Conservation (phyloP, 2,113 vertebrate species). For the Recurvirostra avosetta region DNA sequence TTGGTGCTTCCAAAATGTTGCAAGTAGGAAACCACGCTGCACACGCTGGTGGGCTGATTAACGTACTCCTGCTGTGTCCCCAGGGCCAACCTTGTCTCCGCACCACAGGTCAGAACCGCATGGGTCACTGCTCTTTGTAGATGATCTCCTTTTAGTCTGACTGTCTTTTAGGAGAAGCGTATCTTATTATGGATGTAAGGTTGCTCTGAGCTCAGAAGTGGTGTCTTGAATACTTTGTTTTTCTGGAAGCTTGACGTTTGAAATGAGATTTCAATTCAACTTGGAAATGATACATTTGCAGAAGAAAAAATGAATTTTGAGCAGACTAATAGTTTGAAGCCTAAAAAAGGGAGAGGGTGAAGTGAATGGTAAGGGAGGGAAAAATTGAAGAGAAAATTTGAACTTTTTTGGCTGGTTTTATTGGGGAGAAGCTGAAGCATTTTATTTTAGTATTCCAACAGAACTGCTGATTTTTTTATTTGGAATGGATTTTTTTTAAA, state of each 20-base stretch:
- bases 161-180: not conserved
- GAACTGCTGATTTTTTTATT: not conserved
- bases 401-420: not conserved
- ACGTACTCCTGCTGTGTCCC: rapidly evolving
- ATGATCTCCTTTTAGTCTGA: not conserved
- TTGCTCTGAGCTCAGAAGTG: not conserved
- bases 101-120: rapidly evolving
- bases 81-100: not conserved
- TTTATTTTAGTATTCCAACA: not conserved
- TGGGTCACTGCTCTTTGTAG: not conserved
- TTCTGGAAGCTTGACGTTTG: not conserved
- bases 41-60: not conserved
- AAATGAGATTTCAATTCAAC: not conserved
- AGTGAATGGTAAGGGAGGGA: not conserved
- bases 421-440: not conserved
- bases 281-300: not conserved
- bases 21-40: not conserved
- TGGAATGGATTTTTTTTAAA: not conserved
- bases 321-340: not conserved
- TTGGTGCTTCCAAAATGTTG: not conserved
- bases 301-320: not conserved
- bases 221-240: not conserved
- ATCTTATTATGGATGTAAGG: not conserved
- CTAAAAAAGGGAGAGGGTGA: not conserved
- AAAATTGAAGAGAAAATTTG: not conserved